Conservation (phyloP, 2,797 vertebrate species). For the Sylvia borin region DNA sequence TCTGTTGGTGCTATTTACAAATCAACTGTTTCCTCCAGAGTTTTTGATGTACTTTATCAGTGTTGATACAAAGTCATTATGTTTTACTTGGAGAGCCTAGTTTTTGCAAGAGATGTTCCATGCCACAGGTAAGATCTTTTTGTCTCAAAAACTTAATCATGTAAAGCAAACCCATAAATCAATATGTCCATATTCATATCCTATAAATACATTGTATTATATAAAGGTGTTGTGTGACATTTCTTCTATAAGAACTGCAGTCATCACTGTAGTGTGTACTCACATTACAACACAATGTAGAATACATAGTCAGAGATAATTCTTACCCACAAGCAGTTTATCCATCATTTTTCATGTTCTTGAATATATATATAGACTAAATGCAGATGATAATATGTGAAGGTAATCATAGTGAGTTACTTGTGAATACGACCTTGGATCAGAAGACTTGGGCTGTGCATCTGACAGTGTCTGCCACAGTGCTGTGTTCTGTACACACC, state of each 20-base stretch:
- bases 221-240: neutral
- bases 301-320: neutral
- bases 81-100: neutral
- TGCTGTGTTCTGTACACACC: neutral
- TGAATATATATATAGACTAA: neutral
- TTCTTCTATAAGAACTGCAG: neutral
- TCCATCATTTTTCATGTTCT: neutral
- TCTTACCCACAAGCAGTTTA: neutral
- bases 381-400: neutral
- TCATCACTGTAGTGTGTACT: neutral
- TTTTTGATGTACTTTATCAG: constrained; percentile 72
- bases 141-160: neutral
- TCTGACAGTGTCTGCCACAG: neutral
- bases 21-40: constrained; percentile 77
- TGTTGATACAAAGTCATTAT: constrained; percentile 4
- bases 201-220: neutral
- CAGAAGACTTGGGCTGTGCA: neutral
- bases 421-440: neutral
- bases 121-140: constrained; percentile 66
- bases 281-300: neutral
- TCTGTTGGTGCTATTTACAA: constrained; percentile 60
- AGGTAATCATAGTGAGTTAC: neutral
- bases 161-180: neutral
- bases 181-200: neutral
- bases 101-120: constrained; percentile 20